Percentiles rank a stretch among this genome's conserved stretches.
Evolutionary conservation across 2,888 invertebrate species (phyloP).

Genomic region (Drosophila meridiana): DNA sequence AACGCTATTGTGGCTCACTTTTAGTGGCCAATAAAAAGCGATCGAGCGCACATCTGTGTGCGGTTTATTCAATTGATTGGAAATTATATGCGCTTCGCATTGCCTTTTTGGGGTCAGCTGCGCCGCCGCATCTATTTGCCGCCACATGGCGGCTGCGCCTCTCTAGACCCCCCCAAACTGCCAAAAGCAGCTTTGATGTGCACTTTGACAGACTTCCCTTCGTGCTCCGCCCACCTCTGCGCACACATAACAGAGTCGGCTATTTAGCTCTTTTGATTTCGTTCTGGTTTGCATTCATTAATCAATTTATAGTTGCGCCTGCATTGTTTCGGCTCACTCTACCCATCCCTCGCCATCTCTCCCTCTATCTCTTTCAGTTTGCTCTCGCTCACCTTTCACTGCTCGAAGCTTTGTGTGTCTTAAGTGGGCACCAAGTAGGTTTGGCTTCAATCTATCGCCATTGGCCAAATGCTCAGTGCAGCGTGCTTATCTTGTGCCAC

Average conservation of each 20-base stretch:
- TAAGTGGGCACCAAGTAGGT: constrained; percentile 73
- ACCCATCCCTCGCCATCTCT: not conserved
- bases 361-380: not conserved
- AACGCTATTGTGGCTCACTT: constrained; percentile 55
- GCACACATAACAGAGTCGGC: not conserved
- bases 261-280: constrained; percentile 47
- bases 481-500: constrained; percentile 67
- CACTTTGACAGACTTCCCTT: constrained; percentile 32
- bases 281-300: constrained; percentile 82
- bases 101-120: constrained; percentile 62
- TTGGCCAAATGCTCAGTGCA: constrained; percentile 58
- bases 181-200: constrained; percentile 69
- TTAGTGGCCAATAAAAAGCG: constrained; percentile 77
- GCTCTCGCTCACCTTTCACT: constrained; percentile 44
- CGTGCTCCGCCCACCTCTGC: not conserved
- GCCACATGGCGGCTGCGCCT: constrained; percentile 71
- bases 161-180: constrained; percentile 37
- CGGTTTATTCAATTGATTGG: constrained; percentile 80
- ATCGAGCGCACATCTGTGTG: constrained; percentile 43
- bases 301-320: constrained; percentile 81
- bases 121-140: constrained; percentile 21
- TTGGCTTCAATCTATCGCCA: constrained; percentile 54
- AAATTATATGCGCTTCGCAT: constrained; percentile 57
- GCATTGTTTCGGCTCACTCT: constrained; percentile 30
- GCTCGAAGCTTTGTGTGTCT: constrained; percentile 53